A percentile compares a stretch with the other conserved stretches of the same genome.
phyloP scores from a whole-genome alignment of 1,140 invertebrate genomes.

The Helicoverpa zea region DNA sequence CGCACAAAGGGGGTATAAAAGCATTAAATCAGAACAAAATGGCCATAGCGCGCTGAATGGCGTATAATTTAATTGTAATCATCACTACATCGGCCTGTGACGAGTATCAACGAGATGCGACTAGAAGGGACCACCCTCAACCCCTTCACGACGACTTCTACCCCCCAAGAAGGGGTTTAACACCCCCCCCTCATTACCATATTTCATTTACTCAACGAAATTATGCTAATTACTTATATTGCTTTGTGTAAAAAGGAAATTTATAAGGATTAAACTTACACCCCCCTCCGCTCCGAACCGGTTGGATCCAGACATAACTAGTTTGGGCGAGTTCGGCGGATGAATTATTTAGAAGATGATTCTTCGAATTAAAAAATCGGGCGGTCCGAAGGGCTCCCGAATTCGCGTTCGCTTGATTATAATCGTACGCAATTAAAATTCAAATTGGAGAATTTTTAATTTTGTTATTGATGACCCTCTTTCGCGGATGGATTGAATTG shows the following conservation, averaged over 20 bases:
- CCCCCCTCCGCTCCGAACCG: constrained; percentile 67
- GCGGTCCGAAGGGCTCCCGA: constrained; percentile 70
- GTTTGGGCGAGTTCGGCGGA: constrained; percentile 73
- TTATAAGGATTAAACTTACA: constrained; percentile 86
- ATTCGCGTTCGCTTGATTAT: constrained; percentile 80
- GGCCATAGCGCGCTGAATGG: constrained; percentile 66
- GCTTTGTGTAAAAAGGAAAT: constrained; percentile 87
- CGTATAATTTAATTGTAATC: constrained; percentile 85
- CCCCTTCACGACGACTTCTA: constrained; percentile 55
- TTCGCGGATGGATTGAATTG: constrained; percentile 73
- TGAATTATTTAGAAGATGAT: constrained; percentile 83
- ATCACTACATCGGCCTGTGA: constrained; percentile 83
- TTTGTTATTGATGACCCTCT: constrained; percentile 85
- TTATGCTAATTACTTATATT: constrained; percentile 87
- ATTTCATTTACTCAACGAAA: constrained; percentile 87
- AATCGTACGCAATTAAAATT: constrained; percentile 86
- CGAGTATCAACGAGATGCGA: constrained; percentile 84
- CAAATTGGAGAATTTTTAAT: constrained; percentile 86
- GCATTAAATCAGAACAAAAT: constrained; percentile 78
- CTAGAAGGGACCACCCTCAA: constrained; percentile 70
- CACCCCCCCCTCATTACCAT: constrained; percentile 84
- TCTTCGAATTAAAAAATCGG: constrained; percentile 73
- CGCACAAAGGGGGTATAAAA: constrained; percentile 48
- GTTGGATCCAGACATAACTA: constrained; percentile 73
- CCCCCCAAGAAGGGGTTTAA: constrained; percentile 76